phyloP scores from a whole-genome alignment of 2,113 vertebrate genomes.

The Anarhynchus alexandrinus region DNA sequence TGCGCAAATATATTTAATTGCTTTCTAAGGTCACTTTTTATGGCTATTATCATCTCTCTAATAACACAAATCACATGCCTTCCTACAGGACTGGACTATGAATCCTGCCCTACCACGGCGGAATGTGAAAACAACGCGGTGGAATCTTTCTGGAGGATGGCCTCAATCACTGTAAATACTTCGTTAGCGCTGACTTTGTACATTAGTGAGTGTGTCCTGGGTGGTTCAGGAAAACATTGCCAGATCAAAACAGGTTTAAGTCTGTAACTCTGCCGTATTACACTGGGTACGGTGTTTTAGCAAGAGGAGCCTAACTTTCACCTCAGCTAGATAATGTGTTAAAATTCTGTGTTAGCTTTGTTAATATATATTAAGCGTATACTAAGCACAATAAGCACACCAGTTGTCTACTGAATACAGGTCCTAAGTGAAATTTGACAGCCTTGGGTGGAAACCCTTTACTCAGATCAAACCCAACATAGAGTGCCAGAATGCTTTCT shows the following conservation, averaged over 20 bases:
- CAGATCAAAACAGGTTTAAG: neutral
- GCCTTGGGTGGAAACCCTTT: neutral
- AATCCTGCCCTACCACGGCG: constrained; percentile 67
- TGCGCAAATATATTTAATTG: neutral
- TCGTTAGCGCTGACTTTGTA: neutral
- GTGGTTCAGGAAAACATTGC: neutral
- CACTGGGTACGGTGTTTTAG: neutral
- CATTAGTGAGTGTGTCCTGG: neutral
- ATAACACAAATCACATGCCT: neutral
- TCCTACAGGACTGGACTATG: constrained; percentile 68
- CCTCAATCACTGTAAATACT: constrained; percentile 66
- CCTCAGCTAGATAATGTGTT: neutral
- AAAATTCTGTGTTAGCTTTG: neutral
- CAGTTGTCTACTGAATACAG: neutral
- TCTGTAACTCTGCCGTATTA: neutral
- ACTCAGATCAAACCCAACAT: neutral
- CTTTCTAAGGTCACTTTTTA: neutral
- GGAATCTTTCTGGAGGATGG: constrained; percentile 76
- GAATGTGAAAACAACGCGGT: constrained; percentile 76
- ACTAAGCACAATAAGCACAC: neutral
- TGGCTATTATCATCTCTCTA: neutral
- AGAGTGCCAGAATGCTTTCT: neutral
- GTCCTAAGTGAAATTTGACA: neutral
- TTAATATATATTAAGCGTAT: neutral
- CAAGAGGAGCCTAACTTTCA: neutral